phyloP scores from a whole-genome alignment of 2,888 invertebrate genomes.

The Branchipolynoe longqiensis region DNA sequence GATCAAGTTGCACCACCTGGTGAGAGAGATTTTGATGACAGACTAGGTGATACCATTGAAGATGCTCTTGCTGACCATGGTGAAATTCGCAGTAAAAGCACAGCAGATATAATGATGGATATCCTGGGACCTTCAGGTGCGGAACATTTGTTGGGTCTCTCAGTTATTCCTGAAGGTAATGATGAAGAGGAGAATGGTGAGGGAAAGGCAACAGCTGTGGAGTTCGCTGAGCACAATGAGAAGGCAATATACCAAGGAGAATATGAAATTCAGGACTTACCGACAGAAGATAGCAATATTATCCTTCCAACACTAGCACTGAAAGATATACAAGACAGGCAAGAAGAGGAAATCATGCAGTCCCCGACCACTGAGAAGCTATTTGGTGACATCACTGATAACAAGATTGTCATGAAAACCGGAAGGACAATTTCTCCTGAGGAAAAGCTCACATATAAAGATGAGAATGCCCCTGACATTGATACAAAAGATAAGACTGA shows the following conservation, averaged over 20 bases:
- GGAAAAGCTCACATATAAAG: neutral
- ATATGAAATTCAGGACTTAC: constrained; percentile 4
- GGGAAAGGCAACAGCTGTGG: neutral
- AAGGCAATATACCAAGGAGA: constrained; percentile 5
- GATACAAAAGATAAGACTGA: neutral
- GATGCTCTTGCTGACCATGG: constrained; percentile 16
- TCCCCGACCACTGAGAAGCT: neutral
- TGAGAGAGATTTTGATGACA: constrained; percentile 12
- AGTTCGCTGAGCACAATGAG: neutral
- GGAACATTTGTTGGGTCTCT: constrained; percentile 37
- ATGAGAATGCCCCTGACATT: neutral
- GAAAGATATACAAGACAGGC: constrained; percentile 29
- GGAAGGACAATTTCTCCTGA: constrained; percentile 1
- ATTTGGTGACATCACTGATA: neutral
- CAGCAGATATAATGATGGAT: constrained; percentile 27
- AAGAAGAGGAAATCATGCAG: neutral
- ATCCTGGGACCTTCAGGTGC: constrained; percentile 29
- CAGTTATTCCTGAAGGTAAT: constrained; percentile 23
- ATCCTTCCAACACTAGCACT: constrained; percentile 27
- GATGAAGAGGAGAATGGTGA: constrained; percentile 24
- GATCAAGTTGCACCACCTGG: neutral
- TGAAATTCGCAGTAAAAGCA: neutral
- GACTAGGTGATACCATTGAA: constrained; percentile 2
- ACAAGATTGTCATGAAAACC: constrained; percentile 37
- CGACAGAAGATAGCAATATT: neutral